Conservation (phyloP, 1,140 invertebrate species). For the Antheraea pernyi region DNA sequence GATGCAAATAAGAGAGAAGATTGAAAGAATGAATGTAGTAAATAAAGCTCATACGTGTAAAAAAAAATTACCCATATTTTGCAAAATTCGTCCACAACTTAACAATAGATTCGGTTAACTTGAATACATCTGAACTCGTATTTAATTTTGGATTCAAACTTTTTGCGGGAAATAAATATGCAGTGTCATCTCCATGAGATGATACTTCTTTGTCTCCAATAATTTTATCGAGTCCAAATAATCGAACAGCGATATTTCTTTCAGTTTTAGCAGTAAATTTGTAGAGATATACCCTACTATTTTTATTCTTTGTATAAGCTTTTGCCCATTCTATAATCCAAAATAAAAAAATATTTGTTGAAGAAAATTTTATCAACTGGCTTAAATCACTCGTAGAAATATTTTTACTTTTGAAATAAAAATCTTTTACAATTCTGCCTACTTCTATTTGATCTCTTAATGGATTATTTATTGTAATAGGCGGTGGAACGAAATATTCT, state of each 20-base stretch:
- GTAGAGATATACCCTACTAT: background rate
- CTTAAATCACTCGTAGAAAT: constrained; percentile 4
- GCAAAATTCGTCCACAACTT: background rate
- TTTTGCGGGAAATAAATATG: background rate
- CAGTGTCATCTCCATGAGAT: background rate
- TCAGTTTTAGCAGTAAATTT: background rate
- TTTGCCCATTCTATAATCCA: background rate
- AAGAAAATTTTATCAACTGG: background rate
- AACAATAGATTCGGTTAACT: background rate
- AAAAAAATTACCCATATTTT: background rate
- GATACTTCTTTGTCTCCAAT: background rate
- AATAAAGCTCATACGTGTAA: background rate
- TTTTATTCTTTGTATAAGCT: background rate
- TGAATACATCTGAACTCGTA: background rate
- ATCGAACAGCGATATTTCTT: background rate
- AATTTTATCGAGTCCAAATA: background rate
- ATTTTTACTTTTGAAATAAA: constrained; percentile 17
- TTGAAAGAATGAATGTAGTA: background rate
- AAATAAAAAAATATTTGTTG: background rate
- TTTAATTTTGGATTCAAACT: background rate
- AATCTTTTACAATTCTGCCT: constrained; percentile 17
- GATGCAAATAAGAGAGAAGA: too few relatives aligned
- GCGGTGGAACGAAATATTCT: constrained; percentile 48
- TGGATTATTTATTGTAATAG: constrained; percentile 26
- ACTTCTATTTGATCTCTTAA: constrained; percentile 28